Evolutionary conservation across 2,797 vertebrate species (phyloP).

Genomic region (Rhabdophis nuchalis): DNA sequence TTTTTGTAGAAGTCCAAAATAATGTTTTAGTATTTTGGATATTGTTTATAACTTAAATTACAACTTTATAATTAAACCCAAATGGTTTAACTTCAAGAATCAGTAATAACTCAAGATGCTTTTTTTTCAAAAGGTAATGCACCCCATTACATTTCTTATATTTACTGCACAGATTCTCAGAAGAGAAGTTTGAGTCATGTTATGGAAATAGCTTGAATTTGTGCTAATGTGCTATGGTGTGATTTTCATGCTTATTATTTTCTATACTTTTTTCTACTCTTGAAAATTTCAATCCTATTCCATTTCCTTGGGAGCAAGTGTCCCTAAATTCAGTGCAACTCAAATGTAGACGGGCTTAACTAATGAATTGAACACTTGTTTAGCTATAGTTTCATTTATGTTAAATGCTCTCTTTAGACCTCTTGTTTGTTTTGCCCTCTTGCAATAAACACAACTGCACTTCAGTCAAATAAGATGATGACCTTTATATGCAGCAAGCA

Average conservation of each 20-base stretch:
- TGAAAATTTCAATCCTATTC: not conserved
- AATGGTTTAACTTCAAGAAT: constrained; percentile 54
- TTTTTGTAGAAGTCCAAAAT: constrained; percentile 57
- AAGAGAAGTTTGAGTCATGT: constrained; percentile 46
- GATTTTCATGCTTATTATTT: not conserved
- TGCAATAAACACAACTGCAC: not conserved
- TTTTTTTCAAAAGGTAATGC: constrained; percentile 56
- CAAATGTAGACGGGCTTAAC: not conserved
- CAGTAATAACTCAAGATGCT: constrained; percentile 45
- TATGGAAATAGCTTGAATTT: constrained; percentile 49
- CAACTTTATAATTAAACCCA: no score
- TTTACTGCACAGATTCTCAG: constrained; percentile 49
- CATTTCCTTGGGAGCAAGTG: not conserved
- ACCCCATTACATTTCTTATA: not conserved
- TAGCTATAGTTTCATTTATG: not conserved
- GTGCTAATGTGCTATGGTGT: constrained; percentile 28
- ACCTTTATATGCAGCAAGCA: not conserved
- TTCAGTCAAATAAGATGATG: not conserved
- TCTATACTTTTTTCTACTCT: not conserved
- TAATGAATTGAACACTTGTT: not conserved
- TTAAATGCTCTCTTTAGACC: not conserved
- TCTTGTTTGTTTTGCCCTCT: not conserved
- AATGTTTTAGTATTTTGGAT: constrained; percentile 60
- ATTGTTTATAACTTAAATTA: constrained; percentile 59
- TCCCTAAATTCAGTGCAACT: not conserved